Conservation (phyloP, 2,113 vertebrate species). For the Protobothrops mucrosquamatus region DNA sequence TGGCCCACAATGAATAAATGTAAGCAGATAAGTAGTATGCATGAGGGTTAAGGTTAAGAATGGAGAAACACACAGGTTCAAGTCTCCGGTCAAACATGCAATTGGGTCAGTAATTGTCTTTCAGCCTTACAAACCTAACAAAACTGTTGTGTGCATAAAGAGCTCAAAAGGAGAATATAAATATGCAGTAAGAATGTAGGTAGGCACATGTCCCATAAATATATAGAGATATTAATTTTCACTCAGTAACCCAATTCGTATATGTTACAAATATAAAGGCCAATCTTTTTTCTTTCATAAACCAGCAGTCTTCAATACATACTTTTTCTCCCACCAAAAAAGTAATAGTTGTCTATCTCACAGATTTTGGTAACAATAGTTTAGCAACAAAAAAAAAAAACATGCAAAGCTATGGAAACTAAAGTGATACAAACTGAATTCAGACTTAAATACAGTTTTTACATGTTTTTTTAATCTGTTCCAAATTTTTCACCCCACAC, state of each 20-base stretch:
- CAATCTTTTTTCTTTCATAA: not conserved
- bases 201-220: not conserved
- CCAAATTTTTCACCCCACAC: not conserved
- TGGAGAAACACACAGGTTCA: not conserved
- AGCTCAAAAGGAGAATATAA: not conserved
- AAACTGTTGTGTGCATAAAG: not conserved
- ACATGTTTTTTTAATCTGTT: not conserved
- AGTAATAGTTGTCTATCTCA: not conserved
- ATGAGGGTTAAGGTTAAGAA: not conserved
- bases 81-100: not conserved
- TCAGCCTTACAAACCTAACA: not conserved
- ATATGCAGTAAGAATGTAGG: not conserved
- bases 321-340: not conserved
- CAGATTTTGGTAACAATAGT: not conserved
- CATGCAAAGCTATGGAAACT: slow-evolving; percentile 9
- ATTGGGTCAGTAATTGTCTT: not conserved
- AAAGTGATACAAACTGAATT: not conserved
- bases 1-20: not conserved
- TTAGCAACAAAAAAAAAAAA: not conserved
- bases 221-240: not conserved
- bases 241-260: not conserved
- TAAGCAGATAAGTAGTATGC: not conserved
- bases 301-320: not conserved
- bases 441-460: slow-evolving; percentile 7
- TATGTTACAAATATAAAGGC: not conserved